Conservation (phyloP, 2,113 vertebrate genomes). For the Thryonomys swinderianus region DNA sequence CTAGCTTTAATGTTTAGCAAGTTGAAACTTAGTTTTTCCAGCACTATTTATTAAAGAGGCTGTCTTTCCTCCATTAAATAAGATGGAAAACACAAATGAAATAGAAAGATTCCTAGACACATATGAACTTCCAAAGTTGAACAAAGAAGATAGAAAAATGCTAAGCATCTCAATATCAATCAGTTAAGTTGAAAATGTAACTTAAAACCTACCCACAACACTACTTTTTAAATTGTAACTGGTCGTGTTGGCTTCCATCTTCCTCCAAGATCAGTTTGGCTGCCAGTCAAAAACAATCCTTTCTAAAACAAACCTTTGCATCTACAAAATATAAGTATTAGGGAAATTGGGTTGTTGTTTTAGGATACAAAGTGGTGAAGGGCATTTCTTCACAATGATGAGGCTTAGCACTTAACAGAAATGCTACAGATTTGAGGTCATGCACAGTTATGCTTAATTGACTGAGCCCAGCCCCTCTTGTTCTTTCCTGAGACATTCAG, state of each 20-base stretch:
- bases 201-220: too few relatives aligned
- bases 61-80: too few relatives aligned
- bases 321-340: slow-evolving; percentile 24
- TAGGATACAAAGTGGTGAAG: background rate
- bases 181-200: too few relatives aligned
- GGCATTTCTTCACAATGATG: slow-evolving; percentile 1
- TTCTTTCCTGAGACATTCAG: slow-evolving; percentile 4
- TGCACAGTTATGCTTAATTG: slow-evolving; percentile 5
- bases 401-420: slow-evolving; percentile 46
- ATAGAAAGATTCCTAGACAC: too few relatives aligned
- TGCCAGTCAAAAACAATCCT: slow-evolving; percentile 47
- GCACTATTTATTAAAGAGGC: too few relatives aligned
- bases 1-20: too few relatives aligned
- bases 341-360: slow-evolving; percentile 4
- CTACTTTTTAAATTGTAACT: background rate
- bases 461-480: slow-evolving; percentile 1
- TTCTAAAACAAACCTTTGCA: slow-evolving; percentile 67
- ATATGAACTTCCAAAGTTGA: too few relatives aligned
- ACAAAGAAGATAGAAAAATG: too few relatives aligned
- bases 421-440: slow-evolving; percentile 14
- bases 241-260: background rate
- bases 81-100: too few relatives aligned
- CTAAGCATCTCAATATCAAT: too few relatives aligned
- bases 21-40: too few relatives aligned
- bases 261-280: slow-evolving; percentile 42